Evolutionary conservation across 2,113 vertebrate genomes (phyloP), one percentile per base, ranked within the genome.

Genomic region (Condylura cristata): DNA sequence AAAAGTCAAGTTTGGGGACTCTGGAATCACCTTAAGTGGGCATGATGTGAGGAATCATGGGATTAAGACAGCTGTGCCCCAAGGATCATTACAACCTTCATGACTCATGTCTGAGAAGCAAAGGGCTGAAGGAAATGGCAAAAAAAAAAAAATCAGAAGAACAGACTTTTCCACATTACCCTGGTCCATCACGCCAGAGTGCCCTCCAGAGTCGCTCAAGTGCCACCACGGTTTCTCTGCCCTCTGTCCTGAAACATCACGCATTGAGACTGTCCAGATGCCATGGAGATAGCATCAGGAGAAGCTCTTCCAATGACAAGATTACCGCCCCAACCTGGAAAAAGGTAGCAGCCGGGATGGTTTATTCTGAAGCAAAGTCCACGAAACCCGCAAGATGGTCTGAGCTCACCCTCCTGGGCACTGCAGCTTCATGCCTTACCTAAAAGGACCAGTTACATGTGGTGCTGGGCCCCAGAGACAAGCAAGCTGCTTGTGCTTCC

Each of bases 201-300:
- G 2, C n/a, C 46, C 46, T 32, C 0, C 4, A 66, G 0, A 20
- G 60, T n/a, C 46, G 12, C 5, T 8, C 39, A 13, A 71, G 14
- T 32, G 81, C 61, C 60, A 11, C 37, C 56, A 22, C 28, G 8
- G 46, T 13, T 1, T n/a, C 37, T 26, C 37, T 88, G 82, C 51
- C 60, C n/a, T 83, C n/a, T n/a, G n/a, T n/a, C n/a, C n/a, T n/a
- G n/a, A n/a, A n/a, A n/a, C n/a, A n/a, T n/a, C n/a, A n/a, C n/a
- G n/a, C n/a, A n/a, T n/a, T n/a, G n/a, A n/a, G n/a, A 72, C n/a
- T 85, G 53, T 72, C 24, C 68, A 53, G 51, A 91, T 51, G 91
- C 48, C 82, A 92, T 26, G 39, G 26, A 51, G 37, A 41, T 41
- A 30, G 80, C 61, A 48, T 32, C 10, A 39, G 61, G 51, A 79